Base-by-base conservation (phyloP, 2,888 invertebrate genomes). In the Caenorhabditis macrosperma region DNA sequence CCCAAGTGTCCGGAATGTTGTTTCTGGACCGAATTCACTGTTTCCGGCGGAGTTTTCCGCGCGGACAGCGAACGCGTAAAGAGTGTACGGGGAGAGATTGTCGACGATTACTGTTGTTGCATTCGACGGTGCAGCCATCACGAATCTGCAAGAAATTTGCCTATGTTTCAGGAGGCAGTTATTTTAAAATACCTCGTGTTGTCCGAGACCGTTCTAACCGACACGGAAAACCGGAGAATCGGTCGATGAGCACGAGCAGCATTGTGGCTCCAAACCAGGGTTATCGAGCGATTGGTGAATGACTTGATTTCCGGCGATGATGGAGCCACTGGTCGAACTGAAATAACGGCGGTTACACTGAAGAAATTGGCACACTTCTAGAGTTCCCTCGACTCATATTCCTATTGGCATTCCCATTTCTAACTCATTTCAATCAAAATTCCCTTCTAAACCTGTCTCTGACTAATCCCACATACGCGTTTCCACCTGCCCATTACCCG, bases 21-120 rank as follows among this genome's bases (percentile, higher is more conserved):
- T 81, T 64, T 89, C 89, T 1, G 86, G 86, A 1, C 89, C 88
- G 60, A 89, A 89, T 9, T 85, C 84, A 66, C 88, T 87, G n/a
- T 72, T 72, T 35, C 89, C 89, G 3, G 88, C 90, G 1, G 80
- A 80, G 66, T 89, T 89, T 77, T 89, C 89, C 2, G 87, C 89
- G 3, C 89, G 81, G 17, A 89, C 87, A 0, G 85, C 75, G 57
- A 85, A 85, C 15, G 82, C 72, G 55, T 85, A 86, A n/a, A 79
- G 76, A 17, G 86, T 82, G 48, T 68, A 82, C 0, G 86, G 83
- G 17, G 72, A 59, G 55, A 86, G 82, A 61, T 85, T 85, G 28
- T 86, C 86, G 24, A 86, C 86, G 33, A 85, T 85, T 46, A 86
- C 85, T 2, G 85, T 82, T n/a, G 86, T 85, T 7, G 85, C 84